Conservation (phyloP, 2,797 vertebrate genomes). For the Sarcophilus harrisii region DNA sequence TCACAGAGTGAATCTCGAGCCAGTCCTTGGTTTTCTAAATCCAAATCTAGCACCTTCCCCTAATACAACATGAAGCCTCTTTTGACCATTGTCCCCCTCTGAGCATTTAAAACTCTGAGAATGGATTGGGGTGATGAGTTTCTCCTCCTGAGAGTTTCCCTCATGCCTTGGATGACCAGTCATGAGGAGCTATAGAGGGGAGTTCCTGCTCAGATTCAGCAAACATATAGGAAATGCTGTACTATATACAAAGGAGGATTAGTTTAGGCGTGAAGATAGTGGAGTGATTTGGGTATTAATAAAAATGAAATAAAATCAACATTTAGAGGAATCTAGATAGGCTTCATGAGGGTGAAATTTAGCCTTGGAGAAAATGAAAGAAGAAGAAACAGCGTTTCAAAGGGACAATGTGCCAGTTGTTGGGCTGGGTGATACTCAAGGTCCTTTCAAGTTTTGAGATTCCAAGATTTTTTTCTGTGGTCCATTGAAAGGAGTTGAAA, state of each 20-base stretch:
- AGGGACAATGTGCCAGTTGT: too few species aligned
- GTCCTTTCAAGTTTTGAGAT: too few species aligned
- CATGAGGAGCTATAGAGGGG: not conserved
- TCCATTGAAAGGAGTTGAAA: too few species aligned
- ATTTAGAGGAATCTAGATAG: too few species aligned
- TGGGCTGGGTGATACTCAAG: too few species aligned
- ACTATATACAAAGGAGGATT: conserved; percentile 54
- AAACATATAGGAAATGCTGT: not conserved
- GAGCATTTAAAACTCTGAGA: not conserved
- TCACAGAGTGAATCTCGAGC: not conserved
- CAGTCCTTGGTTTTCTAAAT: not conserved
- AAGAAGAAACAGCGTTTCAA: too few species aligned
- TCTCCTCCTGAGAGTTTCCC: not conserved
- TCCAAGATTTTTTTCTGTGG: too few species aligned
- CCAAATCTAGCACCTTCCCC: not conserved
- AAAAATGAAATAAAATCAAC: conserved; percentile 77
- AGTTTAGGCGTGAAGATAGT: conserved; percentile 76
- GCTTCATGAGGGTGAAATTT: too few species aligned
- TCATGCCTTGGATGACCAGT: not conserved
- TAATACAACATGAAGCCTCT: not conserved
- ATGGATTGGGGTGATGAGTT: not conserved
- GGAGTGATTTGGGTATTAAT: conserved; percentile 78
- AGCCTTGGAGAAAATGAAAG: too few species aligned
- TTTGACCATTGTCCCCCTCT: not conserved
- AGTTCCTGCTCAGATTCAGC: not conserved